Conservation (phyloP, 2,113 vertebrate genomes). For the Bufo gargarizans region DNA sequence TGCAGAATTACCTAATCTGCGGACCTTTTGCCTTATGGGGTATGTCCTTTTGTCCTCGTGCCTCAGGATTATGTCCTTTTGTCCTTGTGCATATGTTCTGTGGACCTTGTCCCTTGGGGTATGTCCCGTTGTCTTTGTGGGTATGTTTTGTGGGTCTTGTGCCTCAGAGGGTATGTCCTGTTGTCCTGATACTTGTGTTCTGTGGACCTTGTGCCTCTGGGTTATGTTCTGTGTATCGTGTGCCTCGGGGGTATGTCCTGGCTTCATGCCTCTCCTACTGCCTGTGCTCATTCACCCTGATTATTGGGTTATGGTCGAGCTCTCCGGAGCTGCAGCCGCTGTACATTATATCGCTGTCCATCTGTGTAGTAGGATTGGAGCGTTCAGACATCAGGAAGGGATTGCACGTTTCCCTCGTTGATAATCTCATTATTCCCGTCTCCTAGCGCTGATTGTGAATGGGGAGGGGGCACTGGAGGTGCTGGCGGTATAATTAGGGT, state of each 20-base stretch:
- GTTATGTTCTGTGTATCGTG: not conserved
- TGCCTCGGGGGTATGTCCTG: not conserved
- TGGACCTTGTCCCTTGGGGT: not conserved
- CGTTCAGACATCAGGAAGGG: not conserved
- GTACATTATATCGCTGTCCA: not conserved
- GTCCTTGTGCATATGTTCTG: not conserved
- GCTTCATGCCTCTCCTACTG: not conserved
- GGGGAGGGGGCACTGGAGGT: not conserved
- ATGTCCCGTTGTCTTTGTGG: no score
- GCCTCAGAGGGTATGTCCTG: not conserved
- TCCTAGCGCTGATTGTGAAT: not conserved
- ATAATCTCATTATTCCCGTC: not conserved
- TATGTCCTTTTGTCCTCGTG: no score
- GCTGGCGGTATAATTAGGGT: not conserved
- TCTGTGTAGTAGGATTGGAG: not conserved
- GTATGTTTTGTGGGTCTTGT: not conserved
- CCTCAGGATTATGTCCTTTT: not conserved
- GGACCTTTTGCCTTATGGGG: no score
- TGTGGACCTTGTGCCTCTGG: not conserved
- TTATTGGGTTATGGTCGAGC: no score
- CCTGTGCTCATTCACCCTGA: not conserved
- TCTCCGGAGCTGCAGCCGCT: not conserved
- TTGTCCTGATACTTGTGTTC: not conserved
- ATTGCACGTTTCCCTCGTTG: not conserved
- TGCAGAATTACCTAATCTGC: no score